Base-by-base conservation (phyloP, 2,888 invertebrate species). In the Branchellion lobata region DNA sequence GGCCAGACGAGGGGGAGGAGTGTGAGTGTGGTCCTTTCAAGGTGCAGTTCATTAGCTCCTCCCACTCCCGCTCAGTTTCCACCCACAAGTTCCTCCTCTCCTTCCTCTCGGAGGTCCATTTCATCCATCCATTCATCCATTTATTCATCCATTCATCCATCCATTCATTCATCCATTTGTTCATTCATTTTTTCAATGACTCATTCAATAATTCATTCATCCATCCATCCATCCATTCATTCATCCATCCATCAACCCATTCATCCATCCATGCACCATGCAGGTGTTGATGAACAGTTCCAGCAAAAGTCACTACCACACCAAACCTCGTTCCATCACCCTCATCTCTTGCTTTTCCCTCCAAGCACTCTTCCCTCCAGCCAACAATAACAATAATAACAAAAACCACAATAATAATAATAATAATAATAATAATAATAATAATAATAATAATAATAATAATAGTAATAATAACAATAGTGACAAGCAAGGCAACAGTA, bases 1-100 rank as follows among this genome's bases (percentile, higher is more conserved):
- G 83, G 83, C 80, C 82, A 1, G 83, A 82, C 29, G 81, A 83
- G 5, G 36, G 47, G 31, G 82, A 82, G 79, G 81, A 80, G 24
- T 81, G 83, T 77, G 83, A 82, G 68, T 83, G 83, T 68, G 83
- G 83, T 33, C 83, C 83, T 5, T 83, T 83, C 51, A 74, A 80
- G 65, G 79, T 83, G 29, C 81, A 82, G 72, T 78, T 79, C 29
- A 40, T 24, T 31, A 34, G 1, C n/a, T 77, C 18, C 61, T 77
- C 65, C 29, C 27, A 5, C 61, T 33, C 36, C 33, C 34, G 73
- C n/a, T 8, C n/a, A n/a, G n/a, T n/a, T n/a, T n/a, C n/a, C n/a
- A n/a, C n/a, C n/a, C n/a, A n/a, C n/a, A 57, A 40, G 36, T 31
- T 29, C 18, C n/a, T 77, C 18, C 61, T 77, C 65, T 57, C 27